phyloP scores from a whole-genome alignment of 2,888 invertebrate species.

The Phragmatobia fuliginosa region DNA sequence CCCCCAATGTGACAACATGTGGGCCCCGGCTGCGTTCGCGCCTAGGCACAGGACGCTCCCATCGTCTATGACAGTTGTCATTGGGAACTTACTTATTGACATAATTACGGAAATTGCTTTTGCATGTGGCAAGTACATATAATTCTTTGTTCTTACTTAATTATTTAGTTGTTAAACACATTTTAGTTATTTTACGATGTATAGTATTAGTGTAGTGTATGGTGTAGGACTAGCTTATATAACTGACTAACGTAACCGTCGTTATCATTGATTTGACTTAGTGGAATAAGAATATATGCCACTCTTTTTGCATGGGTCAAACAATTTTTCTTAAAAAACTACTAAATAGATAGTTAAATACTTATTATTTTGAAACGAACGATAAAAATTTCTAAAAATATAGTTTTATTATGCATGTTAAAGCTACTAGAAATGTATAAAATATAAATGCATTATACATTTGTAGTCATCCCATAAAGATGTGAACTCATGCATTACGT shows the following conservation, averaged over 20 bases:
- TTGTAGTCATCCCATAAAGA: neutral
- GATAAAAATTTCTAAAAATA: neutral
- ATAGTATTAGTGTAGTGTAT: too few relatives aligned
- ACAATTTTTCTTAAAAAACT: constrained; percentile 2
- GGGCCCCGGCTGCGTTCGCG: constrained; percentile 70
- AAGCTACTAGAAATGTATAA: neutral
- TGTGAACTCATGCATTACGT: neutral
- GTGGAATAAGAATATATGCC: too few relatives aligned
- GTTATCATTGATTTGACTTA: neutral
- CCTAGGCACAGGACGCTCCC: constrained; percentile 63
- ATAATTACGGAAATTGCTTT: constrained; percentile 33
- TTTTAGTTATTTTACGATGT: neutral
- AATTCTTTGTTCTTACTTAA: constrained; percentile 1
- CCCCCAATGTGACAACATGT: constrained; percentile 74
- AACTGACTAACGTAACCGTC: neutral
- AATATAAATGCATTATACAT: neutral
- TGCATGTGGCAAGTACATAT: constrained; percentile 39
- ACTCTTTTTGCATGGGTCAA: neutral
- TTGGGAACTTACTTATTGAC: constrained; percentile 42
- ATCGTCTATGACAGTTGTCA: constrained; percentile 49
- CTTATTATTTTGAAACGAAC: too few relatives aligned
- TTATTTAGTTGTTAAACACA: neutral
- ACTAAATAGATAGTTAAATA: too few relatives aligned
- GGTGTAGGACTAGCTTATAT: neutral
- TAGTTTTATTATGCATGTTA: too few relatives aligned